Evolutionary conservation across 37 sponge, comb jelly and placozoan species (phyloP), one percentile per base, ranked within the genome.

Genomic region (Halichondria panicea): DNA sequence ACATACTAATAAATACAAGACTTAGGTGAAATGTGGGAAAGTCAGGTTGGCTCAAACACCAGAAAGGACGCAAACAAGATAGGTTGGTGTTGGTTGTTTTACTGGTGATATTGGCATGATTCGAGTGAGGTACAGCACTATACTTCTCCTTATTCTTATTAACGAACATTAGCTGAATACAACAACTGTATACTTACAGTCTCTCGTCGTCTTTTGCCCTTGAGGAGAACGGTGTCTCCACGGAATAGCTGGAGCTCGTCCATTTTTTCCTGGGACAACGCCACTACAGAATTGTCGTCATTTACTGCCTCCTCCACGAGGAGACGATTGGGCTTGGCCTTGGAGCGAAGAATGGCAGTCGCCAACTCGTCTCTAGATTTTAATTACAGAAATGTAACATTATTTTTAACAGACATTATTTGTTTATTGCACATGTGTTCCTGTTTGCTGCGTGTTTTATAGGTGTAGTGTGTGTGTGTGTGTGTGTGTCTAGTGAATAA

Each of bases 161-260:
- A n/a, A n/a, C n/a, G n/a, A n/a, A n/a, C n/a, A n/a, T n/a, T n/a
- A n/a, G n/a, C n/a, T n/a, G n/a, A n/a, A n/a, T n/a, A n/a, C n/a
- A n/a, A n/a, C n/a, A n/a, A n/a, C n/a, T n/a, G n/a, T n/a, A n/a
- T 63, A 72, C 64, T 24, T 63, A 93, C 96, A 42, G 99, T 98
- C 25, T 98, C 99, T 52, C 78, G 87, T 46, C 99, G 75, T 46
- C 95, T 87, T 68, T 98, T 98, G 11, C 99, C 99, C 72, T 98
- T 98, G 63, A 98, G 76, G 59, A 98, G 74, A 15, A 98, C 99
- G 0, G 99, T 98, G 78, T 98, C 99, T 45, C 99, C 99, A 59
- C 99, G 79, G 61, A 98, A 98, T 46, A 98, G 80, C 82, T 98
- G 99, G 42, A 98, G 79, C 72, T 98, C 99, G 55, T 98, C 99